Percentiles rank a stretch among this genome's conserved stretches.
phyloP scores from a whole-genome alignment of 2,797 vertebrate species.

The Champsocephalus gunnari region DNA sequence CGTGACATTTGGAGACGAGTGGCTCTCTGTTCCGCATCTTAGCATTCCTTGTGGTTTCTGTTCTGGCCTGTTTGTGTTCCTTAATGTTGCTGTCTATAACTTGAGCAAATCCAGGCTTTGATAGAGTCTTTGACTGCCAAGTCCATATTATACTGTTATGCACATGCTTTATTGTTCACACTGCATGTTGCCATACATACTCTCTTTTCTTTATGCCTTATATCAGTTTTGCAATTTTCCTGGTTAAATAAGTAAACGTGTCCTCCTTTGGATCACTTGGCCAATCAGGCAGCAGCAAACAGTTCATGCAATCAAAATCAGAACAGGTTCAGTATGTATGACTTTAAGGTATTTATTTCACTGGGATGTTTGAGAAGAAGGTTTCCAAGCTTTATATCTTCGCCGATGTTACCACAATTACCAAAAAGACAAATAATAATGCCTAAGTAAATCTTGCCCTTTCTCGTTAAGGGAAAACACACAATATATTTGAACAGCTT shows the following conservation, averaged over 20 bases:
- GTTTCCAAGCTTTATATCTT: not conserved
- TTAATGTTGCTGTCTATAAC: slow-evolving; percentile 28
- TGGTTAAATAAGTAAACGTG: slow-evolving; percentile 11
- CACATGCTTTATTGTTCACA: slow-evolving; percentile 14
- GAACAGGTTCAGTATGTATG: not conserved
- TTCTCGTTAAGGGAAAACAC: not conserved
- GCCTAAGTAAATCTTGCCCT: not conserved
- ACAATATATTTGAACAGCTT: slow-evolving; percentile 2
- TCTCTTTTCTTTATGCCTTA: not conserved
- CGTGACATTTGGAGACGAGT: slow-evolving; percentile 35
- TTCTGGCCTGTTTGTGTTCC: slow-evolving; percentile 31
- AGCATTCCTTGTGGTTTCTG: slow-evolving; percentile 35
- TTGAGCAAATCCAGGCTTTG: slow-evolving; percentile 42
- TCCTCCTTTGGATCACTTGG: not conserved
- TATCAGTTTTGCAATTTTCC: not conserved
- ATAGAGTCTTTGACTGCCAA: slow-evolving; percentile 18
- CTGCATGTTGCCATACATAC: slow-evolving; percentile 1
- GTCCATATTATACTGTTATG: slow-evolving; percentile 8
- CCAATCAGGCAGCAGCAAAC: not conserved
- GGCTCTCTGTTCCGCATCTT: slow-evolving; percentile 36
- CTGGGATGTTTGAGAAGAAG: not conserved
- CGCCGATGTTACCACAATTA: not conserved
- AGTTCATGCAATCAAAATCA: slow-evolving; percentile 1
- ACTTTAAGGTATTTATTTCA: not conserved
- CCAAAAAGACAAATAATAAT: not conserved